Evolutionary conservation across 2,888 invertebrate species (phyloP).

Genomic region (Synanthedon formicaeformis): DNA sequence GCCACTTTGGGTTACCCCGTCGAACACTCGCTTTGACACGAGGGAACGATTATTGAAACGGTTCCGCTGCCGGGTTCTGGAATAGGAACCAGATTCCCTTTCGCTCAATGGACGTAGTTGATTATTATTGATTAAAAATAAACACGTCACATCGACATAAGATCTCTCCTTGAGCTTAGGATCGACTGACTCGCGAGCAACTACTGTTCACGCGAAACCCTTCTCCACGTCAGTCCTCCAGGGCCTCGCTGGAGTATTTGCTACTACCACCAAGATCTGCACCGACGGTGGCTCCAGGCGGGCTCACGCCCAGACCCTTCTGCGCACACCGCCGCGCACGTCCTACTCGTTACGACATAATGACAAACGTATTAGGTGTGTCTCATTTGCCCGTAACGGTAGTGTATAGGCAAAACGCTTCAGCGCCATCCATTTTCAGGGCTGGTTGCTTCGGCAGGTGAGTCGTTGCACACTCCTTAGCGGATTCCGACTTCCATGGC

Average conservation of each 20-base stretch:
- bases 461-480: conserved; percentile 70
- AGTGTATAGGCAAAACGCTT: neutral
- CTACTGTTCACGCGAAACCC: neutral
- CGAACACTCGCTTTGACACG: neutral
- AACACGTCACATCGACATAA: neutral
- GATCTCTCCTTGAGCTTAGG: neutral
- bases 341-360: conserved; percentile 74
- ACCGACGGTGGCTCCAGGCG: neutral
- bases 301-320: neutral
- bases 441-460: conserved; percentile 63
- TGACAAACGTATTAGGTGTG: conserved; percentile 14
- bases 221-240: neutral
- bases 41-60: neutral
- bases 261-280: conserved; percentile 1
- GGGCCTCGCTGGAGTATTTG: neutral
- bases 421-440: neutral
- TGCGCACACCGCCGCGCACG: neutral
- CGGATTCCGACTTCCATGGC: conserved; percentile 82
- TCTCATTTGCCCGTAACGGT: neutral
- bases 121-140: neutral
- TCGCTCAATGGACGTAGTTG: neutral
- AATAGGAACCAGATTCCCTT: neutral
- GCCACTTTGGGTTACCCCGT: neutral
- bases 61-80: neutral
- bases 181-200: neutral